phyloP scores from a whole-genome alignment of 2,113 vertebrate species.

The Cryptomyrus ogoouensis region DNA sequence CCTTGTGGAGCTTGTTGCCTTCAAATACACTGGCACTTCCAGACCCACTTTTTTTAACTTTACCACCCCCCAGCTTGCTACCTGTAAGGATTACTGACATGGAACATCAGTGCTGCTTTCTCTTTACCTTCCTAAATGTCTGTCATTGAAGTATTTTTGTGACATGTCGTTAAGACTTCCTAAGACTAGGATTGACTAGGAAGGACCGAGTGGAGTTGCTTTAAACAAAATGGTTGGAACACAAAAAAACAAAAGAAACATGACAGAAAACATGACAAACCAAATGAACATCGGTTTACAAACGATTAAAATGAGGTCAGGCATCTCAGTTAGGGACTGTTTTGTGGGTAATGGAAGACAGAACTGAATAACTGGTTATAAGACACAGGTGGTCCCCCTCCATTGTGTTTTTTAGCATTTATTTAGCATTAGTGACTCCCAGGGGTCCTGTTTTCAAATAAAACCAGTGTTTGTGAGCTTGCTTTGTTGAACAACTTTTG shows the following conservation, averaged over 20 bases:
- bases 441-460: neutral
- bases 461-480: neutral
- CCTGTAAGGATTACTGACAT: conserved; percentile 31
- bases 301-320: neutral
- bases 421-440: neutral
- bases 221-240: neutral
- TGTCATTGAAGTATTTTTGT: neutral
- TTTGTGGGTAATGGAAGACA: neutral
- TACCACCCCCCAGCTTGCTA: conserved; percentile 36
- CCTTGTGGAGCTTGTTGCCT: conserved; percentile 49
- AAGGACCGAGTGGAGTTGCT: neutral
- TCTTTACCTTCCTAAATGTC: neutral
- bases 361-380: neutral
- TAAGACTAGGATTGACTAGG: neutral
- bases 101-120: neutral
- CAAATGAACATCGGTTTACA: neutral
- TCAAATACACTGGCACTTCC: conserved; percentile 59
- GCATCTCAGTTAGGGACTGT: neutral
- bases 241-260: neutral
- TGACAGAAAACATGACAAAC: neutral
- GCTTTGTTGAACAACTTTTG: neutral
- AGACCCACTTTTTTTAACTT: conserved; percentile 47
- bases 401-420: neutral
- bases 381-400: neutral
- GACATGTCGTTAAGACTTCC: neutral